phyloP scores from a whole-genome alignment of 1,140 invertebrate species.

The Drosophila melanogaster region DNA sequence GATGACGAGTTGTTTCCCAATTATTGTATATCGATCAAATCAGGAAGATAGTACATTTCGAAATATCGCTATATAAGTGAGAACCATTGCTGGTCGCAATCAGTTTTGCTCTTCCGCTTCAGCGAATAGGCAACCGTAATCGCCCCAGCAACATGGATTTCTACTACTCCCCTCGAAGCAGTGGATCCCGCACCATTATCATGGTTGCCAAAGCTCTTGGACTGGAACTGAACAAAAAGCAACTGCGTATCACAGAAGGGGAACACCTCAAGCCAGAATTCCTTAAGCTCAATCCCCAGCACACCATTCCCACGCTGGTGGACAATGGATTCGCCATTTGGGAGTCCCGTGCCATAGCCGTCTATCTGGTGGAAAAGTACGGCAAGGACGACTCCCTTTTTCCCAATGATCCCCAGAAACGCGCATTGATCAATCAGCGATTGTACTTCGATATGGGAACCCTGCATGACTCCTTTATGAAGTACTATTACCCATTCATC shows the following conservation, averaged over 20 bases:
- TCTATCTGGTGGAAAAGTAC: conserved; percentile 71
- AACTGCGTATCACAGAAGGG: conserved; percentile 86
- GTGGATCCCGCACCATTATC: conserved; percentile 84
- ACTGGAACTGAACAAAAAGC: conserved; percentile 80
- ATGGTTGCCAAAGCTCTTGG: conserved; percentile 84
- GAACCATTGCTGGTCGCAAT: background rate
- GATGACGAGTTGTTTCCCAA: background rate
- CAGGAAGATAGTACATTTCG: background rate
- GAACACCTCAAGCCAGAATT: conserved; percentile 89
- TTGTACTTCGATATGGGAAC: conserved; percentile 87
- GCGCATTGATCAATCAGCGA: conserved; percentile 86
- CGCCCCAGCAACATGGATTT: conserved; percentile 33
- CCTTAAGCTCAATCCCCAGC: conserved; percentile 75
- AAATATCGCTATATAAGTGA: conserved; percentile 13
- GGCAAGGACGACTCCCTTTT: conserved; percentile 85
- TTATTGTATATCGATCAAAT: conserved; percentile 2
- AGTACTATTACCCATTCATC: conserved; percentile 52
- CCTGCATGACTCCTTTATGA: conserved; percentile 78
- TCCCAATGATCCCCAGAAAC: conserved; percentile 85
- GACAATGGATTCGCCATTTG: conserved; percentile 62
- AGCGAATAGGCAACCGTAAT: background rate
- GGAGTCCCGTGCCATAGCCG: conserved; percentile 68
- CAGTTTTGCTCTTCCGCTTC: background rate
- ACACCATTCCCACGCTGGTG: conserved; percentile 70
- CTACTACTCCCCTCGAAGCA: conserved; percentile 38